Conservation (phyloP, 2,797 vertebrate species). For the Potorous gilbertii region DNA sequence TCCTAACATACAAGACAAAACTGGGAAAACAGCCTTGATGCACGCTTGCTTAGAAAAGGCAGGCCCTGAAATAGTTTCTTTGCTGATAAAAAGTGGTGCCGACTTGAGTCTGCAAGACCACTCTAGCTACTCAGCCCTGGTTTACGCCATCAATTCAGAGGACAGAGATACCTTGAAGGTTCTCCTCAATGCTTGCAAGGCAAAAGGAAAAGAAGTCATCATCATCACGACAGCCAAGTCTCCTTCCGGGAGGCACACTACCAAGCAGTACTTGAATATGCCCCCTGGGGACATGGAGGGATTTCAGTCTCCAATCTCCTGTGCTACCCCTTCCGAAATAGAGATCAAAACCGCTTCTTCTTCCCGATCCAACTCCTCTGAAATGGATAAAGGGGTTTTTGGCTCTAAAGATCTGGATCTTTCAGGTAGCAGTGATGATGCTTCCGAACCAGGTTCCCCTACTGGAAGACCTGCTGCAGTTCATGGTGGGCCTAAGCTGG, state of each 20-base stretch:
- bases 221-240: slow-evolving; percentile 92
- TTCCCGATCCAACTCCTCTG: slow-evolving; percentile 74
- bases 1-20: slow-evolving; percentile 95
- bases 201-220: slow-evolving; percentile 93
- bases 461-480: slow-evolving; percentile 77
- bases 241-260: slow-evolving; percentile 87
- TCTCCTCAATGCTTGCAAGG: slow-evolving; percentile 88
- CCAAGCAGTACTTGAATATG: slow-evolving; percentile 91
- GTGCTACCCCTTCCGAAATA: slow-evolving; percentile 85
- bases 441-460: slow-evolving; percentile 83
- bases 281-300: slow-evolving; percentile 88
- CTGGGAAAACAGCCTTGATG: slow-evolving; percentile 93
- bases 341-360: slow-evolving; percentile 84
- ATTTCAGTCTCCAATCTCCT: slow-evolving; percentile 76
- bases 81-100: slow-evolving; percentile 89
- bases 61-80: slow-evolving; percentile 88
- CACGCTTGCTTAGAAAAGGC: slow-evolving; percentile 91
- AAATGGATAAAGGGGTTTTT: slow-evolving; percentile 82
- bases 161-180: slow-evolving; percentile 90
- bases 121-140: slow-evolving; percentile 89
- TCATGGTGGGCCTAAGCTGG: slow-evolving; percentile 78
- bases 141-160: slow-evolving; percentile 90
- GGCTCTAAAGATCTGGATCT: slow-evolving; percentile 83
- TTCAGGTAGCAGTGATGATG: slow-evolving; percentile 54
- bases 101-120: slow-evolving; percentile 93